phyloP scores from a whole-genome alignment of 2,797 vertebrate genomes.

The Helostoma temminkii region DNA sequence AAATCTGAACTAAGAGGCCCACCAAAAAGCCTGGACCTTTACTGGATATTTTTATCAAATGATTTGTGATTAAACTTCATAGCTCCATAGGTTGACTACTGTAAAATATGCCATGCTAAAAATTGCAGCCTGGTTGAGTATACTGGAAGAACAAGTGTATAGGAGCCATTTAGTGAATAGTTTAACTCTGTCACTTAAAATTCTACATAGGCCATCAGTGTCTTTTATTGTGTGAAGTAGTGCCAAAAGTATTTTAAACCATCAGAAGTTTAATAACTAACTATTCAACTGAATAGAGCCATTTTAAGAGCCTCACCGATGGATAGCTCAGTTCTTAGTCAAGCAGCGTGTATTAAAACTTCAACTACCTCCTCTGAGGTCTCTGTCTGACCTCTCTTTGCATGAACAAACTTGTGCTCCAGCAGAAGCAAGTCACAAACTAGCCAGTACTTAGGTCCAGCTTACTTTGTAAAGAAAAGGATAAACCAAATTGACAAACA shows the following conservation, averaged over 20 bases:
- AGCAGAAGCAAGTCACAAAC: background rate
- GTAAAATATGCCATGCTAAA: background rate
- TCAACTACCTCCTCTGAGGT: background rate
- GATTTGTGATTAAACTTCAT: no score
- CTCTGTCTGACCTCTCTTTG: constrained; percentile 1
- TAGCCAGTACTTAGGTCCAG: constrained; percentile 78
- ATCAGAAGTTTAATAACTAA: background rate
- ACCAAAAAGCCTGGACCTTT: background rate
- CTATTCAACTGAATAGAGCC: background rate
- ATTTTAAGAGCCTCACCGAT: background rate
- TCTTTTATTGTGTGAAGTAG: background rate
- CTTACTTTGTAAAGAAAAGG: constrained; percentile 88
- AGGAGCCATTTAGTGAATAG: no score
- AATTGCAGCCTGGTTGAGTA: background rate
- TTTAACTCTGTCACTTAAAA: no score
- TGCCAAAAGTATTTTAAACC: background rate
- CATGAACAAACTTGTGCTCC: background rate
- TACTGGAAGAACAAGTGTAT: background rate
- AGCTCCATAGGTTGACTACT: no score
- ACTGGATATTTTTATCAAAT: background rate
- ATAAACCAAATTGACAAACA: constrained; percentile 92
- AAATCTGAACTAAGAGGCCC: background rate
- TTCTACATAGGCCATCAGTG: background rate
- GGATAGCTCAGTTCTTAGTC: background rate
- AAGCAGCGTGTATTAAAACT: background rate